Evolutionary conservation across 2,113 vertebrate species (phyloP), one percentile per base, ranked within the genome.

Genomic region (Todiramphus chloris): DNA sequence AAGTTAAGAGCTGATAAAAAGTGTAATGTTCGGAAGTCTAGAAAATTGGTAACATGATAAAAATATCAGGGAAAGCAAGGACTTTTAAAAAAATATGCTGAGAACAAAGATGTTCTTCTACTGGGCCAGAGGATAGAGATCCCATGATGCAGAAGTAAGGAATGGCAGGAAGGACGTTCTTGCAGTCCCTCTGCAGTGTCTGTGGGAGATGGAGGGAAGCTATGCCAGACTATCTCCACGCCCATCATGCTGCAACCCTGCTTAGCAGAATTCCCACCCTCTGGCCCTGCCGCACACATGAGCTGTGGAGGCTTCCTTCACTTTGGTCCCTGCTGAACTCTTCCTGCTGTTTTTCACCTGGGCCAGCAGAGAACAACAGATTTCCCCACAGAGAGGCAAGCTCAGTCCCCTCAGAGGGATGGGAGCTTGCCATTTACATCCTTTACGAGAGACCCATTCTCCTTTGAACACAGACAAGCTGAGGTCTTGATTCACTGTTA

Each of bases 381-480:
- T 44, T 73, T 72, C 33, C 24, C 18, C 31, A 24, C 30, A 48
- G 58, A 73, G 27, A 41, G 8, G 9, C 23, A 60, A 1, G 5
- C 17, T 41, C 0, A 0, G 14, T 13, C 13, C 37, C 33, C 20
- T 46, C n/a, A 0, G 1, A 48, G 41, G 51, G 20, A 59, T 55
- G 41, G 35, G 24, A 93, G 19, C 37, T 93, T 90, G 33, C n/a
- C 44, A 33, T 64, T 89, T 58, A 23, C 43, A 76, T 62, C 68
- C 73, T 76, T 13, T 67, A 5, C 31, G 48, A 43, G 43, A 46
- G 35, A 62, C 37, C 21, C 70, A 39, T 5, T 87, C 58, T 94
- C n/a, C 77, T 76, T 76, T 85, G 66, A 93, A 53, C 48, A 37
- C 8, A 48, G 77, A 35, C 41, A 44, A 79, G 24, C 44, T 27